A percentile compares a stretch with the other conserved stretches of the same genome.
Evolutionary conservation across 2,797 vertebrate species (phyloP).

Genomic region (Craterocephalus amniculus): DNA sequence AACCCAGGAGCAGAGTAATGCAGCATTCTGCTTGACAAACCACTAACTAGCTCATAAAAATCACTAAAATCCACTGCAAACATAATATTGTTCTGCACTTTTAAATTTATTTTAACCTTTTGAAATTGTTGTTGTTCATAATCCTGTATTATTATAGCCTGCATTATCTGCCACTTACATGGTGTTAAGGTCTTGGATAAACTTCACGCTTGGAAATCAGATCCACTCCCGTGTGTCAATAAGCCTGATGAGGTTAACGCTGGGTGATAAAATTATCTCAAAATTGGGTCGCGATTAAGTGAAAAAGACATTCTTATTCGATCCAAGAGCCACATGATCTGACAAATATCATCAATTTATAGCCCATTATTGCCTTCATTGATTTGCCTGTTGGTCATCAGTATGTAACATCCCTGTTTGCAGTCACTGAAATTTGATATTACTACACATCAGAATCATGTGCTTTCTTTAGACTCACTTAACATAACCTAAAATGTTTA

Average conservation of each 20-base stretch:
- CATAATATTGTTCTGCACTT: neutral
- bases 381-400: no score
- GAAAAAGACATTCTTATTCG: neutral
- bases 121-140: neutral
- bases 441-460: no score
- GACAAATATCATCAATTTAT: slow-evolving; percentile 23
- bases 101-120: neutral
- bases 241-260: neutral
- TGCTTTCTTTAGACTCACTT: no score
- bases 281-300: neutral
- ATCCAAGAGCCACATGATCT: neutral
- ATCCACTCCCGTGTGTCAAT: slow-evolving; percentile 3
- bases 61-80: neutral
- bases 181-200: neutral
- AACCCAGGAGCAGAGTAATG: neutral
- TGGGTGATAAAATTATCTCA: neutral
- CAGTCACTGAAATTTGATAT: no score
- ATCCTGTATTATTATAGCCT: no score
- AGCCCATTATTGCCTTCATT: neutral
- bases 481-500: no score
- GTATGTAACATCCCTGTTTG: no score
- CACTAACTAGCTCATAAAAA: neutral
- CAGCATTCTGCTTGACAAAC: neutral
- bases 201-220: neutral
- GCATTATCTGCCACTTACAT: neutral